Evolutionary conservation across 2,888 invertebrate species (phyloP), one percentile per base, ranked within the genome.

Genomic region (Epistrophe eligans): DNA sequence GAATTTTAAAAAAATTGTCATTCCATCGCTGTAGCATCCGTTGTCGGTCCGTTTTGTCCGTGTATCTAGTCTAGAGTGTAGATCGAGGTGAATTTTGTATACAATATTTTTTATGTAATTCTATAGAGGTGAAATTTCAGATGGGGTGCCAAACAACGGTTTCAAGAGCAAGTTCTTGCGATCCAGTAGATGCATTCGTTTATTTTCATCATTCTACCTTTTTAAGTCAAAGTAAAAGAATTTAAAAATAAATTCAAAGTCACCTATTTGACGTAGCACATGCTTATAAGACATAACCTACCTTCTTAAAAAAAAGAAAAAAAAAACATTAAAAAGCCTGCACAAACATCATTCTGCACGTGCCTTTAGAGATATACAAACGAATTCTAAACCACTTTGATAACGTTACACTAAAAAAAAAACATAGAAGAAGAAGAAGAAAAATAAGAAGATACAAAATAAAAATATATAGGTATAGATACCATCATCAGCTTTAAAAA

Each of bases 251-350:
- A 62, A 62, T 43, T 62, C 62, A 62, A 62, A 62, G 62, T 62
- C 62, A 62, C 43, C 62, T 19, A 43, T 62, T 62, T 40, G 40
- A 43, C 62, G 38, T 38, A 43, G 19, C 24, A 60, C 13, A 38
- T 43, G 62, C 38, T 40, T 43, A 62, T 62, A 55, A 55, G 28
- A 55, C 28, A 28, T n/a, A 32, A 32, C 28, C 55, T 32, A 32
- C 55, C 55, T 40, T 24, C 24, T 62, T 62, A 35, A 28, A 55
- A 55, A 8, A 55, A 55, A 17, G 4, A 40, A 24, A 24, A n/a
- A n/a, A n/a, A n/a, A n/a, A n/a, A n/a, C n/a, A n/a, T n/a, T 60
- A 15, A 60, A 79, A 79, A 72, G 77, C 71, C 62, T 71, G 60
- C 58, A 77, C 48, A 60, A 72, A 64, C 40, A 81, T 58, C 70